phyloP scores from a whole-genome alignment of 2,797 vertebrate genomes.

The Siniperca undulata region DNA sequence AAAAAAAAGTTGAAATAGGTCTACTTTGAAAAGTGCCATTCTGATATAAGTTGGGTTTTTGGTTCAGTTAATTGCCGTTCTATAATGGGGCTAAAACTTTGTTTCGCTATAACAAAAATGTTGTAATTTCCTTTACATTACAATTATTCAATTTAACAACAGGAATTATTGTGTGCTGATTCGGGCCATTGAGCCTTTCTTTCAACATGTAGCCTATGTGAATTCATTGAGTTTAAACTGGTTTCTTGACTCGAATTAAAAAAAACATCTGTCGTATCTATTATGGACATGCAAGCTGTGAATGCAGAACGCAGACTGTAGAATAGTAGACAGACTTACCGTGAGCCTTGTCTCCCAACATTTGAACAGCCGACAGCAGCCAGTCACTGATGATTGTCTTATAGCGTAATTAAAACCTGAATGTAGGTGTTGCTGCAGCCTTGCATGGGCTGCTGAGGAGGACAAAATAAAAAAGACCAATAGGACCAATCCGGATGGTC shows the following conservation, averaged over 20 bases:
- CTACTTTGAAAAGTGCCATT: background rate
- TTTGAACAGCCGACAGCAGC: constrained; percentile 54
- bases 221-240: background rate
- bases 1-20: too few species aligned
- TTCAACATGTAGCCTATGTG: background rate
- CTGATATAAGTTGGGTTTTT: background rate
- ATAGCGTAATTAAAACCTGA: constrained; percentile 22
- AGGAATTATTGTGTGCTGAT: background rate
- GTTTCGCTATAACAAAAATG: too few species aligned
- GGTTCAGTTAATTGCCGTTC: background rate
- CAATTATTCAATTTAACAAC: background rate
- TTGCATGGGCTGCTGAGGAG: constrained; percentile 47
- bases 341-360: constrained; percentile 84
- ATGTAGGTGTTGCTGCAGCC: constrained; percentile 55
- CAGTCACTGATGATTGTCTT: constrained; percentile 51
- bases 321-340: constrained; percentile 64
- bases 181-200: background rate
- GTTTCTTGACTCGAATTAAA: background rate
- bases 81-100: background rate
- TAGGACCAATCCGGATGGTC: constrained; percentile 28
- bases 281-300: background rate
- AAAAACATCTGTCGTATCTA: background rate
- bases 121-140: background rate
- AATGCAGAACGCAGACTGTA: fast-evolving
- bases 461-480: background rate